Conservation (phyloP, 2,113 vertebrate genomes). For the Catharus minimus region DNA sequence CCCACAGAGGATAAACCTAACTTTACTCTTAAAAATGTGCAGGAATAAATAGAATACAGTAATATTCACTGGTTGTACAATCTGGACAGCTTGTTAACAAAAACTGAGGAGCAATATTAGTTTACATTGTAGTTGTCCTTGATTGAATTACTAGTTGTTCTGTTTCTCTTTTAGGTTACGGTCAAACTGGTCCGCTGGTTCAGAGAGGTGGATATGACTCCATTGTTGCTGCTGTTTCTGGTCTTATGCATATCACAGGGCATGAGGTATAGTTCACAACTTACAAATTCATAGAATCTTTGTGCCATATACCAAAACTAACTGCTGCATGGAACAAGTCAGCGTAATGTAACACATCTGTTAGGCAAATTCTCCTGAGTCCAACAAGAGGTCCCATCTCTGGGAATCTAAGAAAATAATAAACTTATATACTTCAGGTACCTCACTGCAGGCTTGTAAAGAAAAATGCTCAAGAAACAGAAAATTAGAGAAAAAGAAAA, state of each 20-base stretch:
- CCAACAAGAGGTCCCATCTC: not conserved
- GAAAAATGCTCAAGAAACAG: not conserved
- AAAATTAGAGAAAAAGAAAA: not conserved
- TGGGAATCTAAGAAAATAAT: not conserved
- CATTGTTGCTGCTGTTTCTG: constrained; percentile 89
- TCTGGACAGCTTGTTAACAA: not conserved
- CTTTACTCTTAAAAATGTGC: not conserved
- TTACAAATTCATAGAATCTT: not conserved
- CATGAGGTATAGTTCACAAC: constrained; percentile 80
- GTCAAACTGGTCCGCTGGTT: constrained; percentile 88
- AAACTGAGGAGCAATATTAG: not conserved
- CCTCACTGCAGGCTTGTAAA: not conserved
- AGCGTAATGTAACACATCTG: not conserved
- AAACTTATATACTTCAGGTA: not conserved
- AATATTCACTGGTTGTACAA: not conserved
- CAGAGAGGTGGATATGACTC: constrained; percentile 90
- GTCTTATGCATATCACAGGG: constrained; percentile 94
- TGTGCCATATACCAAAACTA: not conserved
- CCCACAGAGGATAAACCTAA: not conserved
- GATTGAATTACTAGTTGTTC: not conserved
- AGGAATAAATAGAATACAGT: not conserved
- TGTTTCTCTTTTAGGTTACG: constrained; percentile 82
- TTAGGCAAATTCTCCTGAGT: not conserved
- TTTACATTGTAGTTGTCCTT: not conserved
- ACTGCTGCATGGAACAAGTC: not conserved